phyloP scores from a whole-genome alignment of 2,113 vertebrate species.

The Ictalurus punctatus region DNA sequence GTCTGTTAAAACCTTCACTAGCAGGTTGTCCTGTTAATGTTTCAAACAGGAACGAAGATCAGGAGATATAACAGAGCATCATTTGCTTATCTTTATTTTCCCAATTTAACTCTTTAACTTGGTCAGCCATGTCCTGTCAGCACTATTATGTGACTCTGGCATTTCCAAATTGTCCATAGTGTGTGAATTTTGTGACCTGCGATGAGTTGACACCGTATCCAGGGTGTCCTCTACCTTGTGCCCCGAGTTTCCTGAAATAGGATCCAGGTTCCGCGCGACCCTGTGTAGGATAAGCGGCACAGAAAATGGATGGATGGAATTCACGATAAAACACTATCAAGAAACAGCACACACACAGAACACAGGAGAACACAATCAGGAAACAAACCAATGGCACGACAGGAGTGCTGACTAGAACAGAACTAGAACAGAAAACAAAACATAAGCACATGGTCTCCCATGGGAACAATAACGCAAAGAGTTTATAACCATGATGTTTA shows the following conservation, averaged over 20 bases:
- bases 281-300: too few species aligned
- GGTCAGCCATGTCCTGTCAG: neutral
- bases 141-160: neutral
- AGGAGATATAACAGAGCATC: neutral
- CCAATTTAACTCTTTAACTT: neutral
- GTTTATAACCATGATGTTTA: neutral
- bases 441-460: neutral
- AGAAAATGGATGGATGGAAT: too few species aligned
- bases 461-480: neutral
- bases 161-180: too few species aligned
- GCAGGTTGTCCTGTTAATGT: neutral
- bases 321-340: neutral
- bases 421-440: constrained; percentile 7
- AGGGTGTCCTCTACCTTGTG: too few species aligned
- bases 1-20: neutral
- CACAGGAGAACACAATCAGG: neutral
- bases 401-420: neutral
- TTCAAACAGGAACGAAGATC: neutral
- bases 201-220: too few species aligned
- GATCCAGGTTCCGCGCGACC: too few species aligned
- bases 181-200: too few species aligned
- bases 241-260: too few species aligned
- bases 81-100: neutral
- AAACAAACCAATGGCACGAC: neutral
- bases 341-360: neutral